These are phyloP conservation scores for Sapajus apella DNA, from an alignment of 2,113 vertebrate genomes.

Conservation along the genomic window DNA sequence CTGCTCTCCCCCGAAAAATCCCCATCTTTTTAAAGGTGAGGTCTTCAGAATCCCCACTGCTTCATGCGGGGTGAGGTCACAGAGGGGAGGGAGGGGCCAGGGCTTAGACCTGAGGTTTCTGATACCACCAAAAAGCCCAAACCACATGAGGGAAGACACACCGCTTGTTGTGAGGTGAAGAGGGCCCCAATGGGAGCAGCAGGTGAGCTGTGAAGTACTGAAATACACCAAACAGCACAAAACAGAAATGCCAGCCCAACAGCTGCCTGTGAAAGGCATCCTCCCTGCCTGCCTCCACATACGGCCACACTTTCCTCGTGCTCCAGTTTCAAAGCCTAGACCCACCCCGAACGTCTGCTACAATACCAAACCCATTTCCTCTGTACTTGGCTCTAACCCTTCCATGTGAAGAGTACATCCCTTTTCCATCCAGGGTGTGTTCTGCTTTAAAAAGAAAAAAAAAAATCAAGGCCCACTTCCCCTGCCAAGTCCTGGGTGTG, in stretches of 20 bases:
- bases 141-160: not conserved
- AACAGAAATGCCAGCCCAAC: not conserved
- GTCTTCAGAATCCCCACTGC: not conserved
- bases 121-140: not conserved
- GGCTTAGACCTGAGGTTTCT: not conserved
- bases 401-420: not conserved
- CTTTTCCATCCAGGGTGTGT: constrained; percentile 16
- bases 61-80: not conserved
- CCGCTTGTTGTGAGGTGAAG: not conserved
- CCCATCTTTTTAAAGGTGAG: not conserved
- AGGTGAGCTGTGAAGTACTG: not conserved
- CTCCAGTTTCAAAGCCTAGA: not conserved
- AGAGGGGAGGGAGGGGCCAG: not conserved
- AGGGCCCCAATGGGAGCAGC: not conserved
- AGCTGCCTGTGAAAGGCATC: not conserved
- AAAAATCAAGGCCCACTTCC: constrained; percentile 14
- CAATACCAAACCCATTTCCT: not conserved
- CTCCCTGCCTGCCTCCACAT: rapidly evolving
- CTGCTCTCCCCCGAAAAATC: not conserved
- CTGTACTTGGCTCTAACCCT: not conserved
- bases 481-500: constrained; percentile 73
- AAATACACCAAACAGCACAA: not conserved
- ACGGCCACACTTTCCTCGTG: not conserved
- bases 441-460: constrained; percentile 41
- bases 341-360: not conserved